Evolutionary conservation across 2,113 vertebrate species (phyloP), one percentile per base, ranked within the genome.

Genomic region (Aptenodytes patagonicus): DNA sequence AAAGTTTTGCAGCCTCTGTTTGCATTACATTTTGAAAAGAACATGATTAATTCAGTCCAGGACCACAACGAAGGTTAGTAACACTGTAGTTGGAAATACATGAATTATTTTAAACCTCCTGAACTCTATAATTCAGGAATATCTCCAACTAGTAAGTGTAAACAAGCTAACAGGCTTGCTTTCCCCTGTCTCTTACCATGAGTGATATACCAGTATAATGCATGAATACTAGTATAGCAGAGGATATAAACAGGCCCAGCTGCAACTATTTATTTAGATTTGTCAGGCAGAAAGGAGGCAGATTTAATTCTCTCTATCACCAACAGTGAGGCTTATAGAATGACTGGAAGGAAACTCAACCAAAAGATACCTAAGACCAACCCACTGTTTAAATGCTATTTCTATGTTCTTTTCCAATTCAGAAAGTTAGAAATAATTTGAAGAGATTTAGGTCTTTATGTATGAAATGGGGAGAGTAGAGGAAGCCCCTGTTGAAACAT

Each of bases 71-170:
- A 93, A 54, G 24, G n/a, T 60, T 89, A 34, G 44, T 52, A 78
- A 92, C 44, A 61, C 32, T 1, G n/a, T 22, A 71, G 49, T 14
- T 94, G 69, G 55, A 89, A 95, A 92, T 44, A 89, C 8, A 72
- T 60, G 38, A 91, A 78, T 93, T 89, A 97, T 91, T 92, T 95
- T 73, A 81, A 92, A 76, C 42, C 24, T 82, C 72, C 52, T 69
- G 72, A 84, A 90, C 40, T 64, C 64, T 66, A 70, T 90, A 92
- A 94, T 87, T 81, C 77, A 90, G 86, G 60, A 81, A 44, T 65
- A 83, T 75, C 57, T 92, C 75, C 76, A 78, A 11, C 70, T 47
- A 80, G 54, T 70, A 76, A 93, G 62, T 47, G 42, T 78, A 88
- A 94, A 83, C 71, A 88, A 86, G 42, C 18, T 77, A 87, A 81